Evolutionary conservation across 1,140 invertebrate genomes (phyloP), one percentile per base, ranked within the genome.

Genomic region (Paralvinella palmiformis): DNA sequence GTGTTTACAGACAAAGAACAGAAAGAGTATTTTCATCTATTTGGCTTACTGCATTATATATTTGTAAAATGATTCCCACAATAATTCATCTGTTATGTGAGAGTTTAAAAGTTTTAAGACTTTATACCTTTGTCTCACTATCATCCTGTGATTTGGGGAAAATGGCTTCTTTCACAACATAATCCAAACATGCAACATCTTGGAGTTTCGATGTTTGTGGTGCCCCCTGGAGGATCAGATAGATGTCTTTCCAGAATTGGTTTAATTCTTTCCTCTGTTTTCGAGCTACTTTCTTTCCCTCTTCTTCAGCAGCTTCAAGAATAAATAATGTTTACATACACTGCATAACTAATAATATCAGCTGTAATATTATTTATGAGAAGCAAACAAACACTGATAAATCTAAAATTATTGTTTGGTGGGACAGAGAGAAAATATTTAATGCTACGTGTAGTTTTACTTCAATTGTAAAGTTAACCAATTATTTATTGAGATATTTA

Each of bases 161-260:
- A 24, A 77, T 65, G 1, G 72, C 59, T 17, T 53, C 59, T 48
- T 73, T 74, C 5, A 81, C 72, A 63, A 73, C 74, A 63, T 78
- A 78, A 56, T 79, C 75, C 17, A 75, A 65, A 6, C 70, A 62
- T 13, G 76, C 75, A 32, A 79, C 67, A 64, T 81, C 73, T 67
- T 78, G 77, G 1, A 79, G 69, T 31, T 65, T 66, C 20, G 72
- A 75, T 4, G 63, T 62, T 50, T 73, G 66, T 31, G 74, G 60
- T 48, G 73, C 70, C 56, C 67, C 72, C 36, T 74, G 72, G 7
- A 80, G 53, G 3, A 80, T 48, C n/a, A 65, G 60, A 0, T 74
- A 59, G 7, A 78, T 44, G 53, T 80, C 78, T 50, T 64, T 69
- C 79, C 79, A 81, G 65, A 79, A 81, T 10, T 53, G 53, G 20